Conservation (phyloP, 2,113 vertebrate genomes). For the Copsychus sechellarum region DNA sequence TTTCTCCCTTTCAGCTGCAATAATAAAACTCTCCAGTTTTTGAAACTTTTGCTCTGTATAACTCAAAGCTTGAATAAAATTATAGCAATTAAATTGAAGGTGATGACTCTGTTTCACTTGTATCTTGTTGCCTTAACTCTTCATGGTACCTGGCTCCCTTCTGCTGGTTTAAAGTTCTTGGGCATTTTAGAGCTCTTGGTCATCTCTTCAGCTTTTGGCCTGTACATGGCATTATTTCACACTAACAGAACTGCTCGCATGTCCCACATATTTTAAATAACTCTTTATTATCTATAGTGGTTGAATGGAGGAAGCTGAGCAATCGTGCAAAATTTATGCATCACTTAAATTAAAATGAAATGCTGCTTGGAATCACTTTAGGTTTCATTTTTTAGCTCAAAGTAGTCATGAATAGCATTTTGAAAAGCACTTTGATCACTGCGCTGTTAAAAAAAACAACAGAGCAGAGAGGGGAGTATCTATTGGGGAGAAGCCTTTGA, state of each 20-base stretch:
- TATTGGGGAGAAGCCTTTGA: constrained; percentile 58
- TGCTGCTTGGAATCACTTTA: not conserved
- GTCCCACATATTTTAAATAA: not conserved
- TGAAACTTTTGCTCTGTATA: not conserved
- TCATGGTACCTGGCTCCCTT: not conserved
- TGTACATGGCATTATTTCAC: not conserved
- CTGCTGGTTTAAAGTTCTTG: not conserved
- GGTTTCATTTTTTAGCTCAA: not conserved
- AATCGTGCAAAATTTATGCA: not conserved
- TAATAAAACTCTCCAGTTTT: not conserved
- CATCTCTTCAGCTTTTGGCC: not conserved
- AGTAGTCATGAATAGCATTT: not conserved
- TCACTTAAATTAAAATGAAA: constrained; percentile 19
- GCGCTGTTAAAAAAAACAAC: not conserved
- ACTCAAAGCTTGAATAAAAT: not conserved
- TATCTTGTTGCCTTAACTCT: not conserved
- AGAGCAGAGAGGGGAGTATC: not conserved
- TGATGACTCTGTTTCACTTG: not conserved
- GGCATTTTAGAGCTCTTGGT: not conserved
- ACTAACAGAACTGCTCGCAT: not conserved
- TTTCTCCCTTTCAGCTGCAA: not conserved
- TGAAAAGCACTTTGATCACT: constrained; percentile 58
- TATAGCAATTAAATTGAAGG: not conserved
- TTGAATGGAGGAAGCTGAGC: not conserved
- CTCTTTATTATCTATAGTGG: not conserved